Evolutionary conservation across 2,797 vertebrate genomes (phyloP), one percentile per base, ranked within the genome.

Genomic region (Oryzias sinensis): DNA sequence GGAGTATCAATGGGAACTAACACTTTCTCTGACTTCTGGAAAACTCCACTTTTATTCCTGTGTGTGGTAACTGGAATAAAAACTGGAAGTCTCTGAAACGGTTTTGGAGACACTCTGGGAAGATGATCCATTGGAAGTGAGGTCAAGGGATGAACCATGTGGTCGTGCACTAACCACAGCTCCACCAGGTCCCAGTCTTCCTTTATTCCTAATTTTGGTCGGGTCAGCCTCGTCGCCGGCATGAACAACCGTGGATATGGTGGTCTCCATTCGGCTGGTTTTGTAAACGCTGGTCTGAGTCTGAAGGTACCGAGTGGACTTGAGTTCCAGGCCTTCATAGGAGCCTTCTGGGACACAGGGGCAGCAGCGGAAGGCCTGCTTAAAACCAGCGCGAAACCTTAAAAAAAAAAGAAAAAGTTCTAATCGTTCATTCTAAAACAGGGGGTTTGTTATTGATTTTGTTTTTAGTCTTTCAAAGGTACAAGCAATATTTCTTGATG

Each of bases 341-440:
- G 94, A 92, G 0, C 92, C 74, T 0, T 77, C 76, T 0, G 88
- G 90, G 68, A 98, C 46, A 0, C 94, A 96, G 0, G 95, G 96
- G 63, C 94, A 99, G 88, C 94, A 98, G 42, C 56, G 90, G 83
- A 98, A 98, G 0, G 92, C 97, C 1, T 93, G 95, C 80, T 95
- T 95, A 77, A 99, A 99, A 8, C 96, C 96, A 54, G 96, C 87
- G 0, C 97, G 96, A 79, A 99, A 98, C 88, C 96, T 98, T 9
- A 18, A 66, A 52, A 65, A 54, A 54, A 6, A 15, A 49, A 2
- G 43, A n/a, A 68, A 43, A 1, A 56, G 49, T 33, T 13, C 24
- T 1, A 9, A 27, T 37, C 14, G 11, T 29, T 17, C 18, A 6
- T 5, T 18, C 18, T 49, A 22, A 14, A 5, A 14, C 13, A 33